phyloP scores from a whole-genome alignment of 2,888 invertebrate species.

The Callyntrura sp. region DNA sequence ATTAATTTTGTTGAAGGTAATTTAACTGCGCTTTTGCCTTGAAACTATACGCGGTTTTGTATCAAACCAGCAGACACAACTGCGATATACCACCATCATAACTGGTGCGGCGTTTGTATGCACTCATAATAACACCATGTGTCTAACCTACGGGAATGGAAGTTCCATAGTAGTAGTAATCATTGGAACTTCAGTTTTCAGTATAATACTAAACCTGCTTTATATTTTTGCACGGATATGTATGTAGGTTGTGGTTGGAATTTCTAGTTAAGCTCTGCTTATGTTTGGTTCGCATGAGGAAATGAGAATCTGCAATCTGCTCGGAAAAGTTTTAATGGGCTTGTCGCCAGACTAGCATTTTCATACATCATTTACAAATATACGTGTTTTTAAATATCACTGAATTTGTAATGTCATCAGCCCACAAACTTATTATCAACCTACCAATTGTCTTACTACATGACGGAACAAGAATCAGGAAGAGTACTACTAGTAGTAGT shows the following conservation, averaged over 20 bases:
- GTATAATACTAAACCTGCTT: not conserved
- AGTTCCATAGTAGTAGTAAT: not conserved
- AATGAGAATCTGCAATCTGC: not conserved
- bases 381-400: not conserved
- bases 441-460: too few species aligned
- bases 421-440: too few species aligned
- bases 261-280: slow-evolving; percentile 28
- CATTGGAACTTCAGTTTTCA: not conserved
- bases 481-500: too few species aligned
- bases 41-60: too few species aligned
- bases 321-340: slow-evolving; percentile 20
- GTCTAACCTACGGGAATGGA: not conserved
- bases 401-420: not conserved
- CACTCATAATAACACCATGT: too few species aligned
- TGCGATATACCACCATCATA: too few species aligned
- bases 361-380: not conserved
- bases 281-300: slow-evolving; percentile 4
- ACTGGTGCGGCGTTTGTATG: too few species aligned
- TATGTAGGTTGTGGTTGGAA: not conserved
- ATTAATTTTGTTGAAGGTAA: too few species aligned
- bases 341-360: slow-evolving; percentile 32
- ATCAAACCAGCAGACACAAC: too few species aligned
- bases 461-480: too few species aligned
- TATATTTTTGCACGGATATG: not conserved
- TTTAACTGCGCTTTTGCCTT: too few species aligned